Percentiles rank a stretch among this genome's conserved stretches.
These are phyloP conservation scores for Ibycter americanus DNA, from an alignment of 2,797 vertebrate genomes.

Conservation along the genomic window DNA sequence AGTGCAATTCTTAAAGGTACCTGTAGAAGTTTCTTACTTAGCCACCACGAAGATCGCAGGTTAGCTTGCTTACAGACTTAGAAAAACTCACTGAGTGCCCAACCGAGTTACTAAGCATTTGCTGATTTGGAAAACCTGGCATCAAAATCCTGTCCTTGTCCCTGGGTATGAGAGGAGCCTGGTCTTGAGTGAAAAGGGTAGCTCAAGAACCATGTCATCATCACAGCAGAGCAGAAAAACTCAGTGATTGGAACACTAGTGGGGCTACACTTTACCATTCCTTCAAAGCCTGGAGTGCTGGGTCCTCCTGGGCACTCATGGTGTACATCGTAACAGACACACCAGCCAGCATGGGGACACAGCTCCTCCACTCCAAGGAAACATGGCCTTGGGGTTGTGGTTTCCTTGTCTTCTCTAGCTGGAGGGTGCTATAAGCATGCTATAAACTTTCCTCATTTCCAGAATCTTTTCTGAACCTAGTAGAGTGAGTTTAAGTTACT, in stretches of 20 bases:
- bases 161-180: neutral
- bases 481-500: neutral
- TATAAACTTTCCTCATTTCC: neutral
- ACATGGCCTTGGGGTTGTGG: rapidly evolving
- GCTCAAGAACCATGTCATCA: neutral
- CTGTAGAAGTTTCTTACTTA: neutral
- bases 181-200: neutral
- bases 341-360: neutral
- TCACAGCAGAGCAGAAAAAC: neutral
- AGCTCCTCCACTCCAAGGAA: neutral
- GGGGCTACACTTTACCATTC: neutral
- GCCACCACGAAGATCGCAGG: neutral
- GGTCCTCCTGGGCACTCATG: rapidly evolving
- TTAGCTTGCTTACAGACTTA: neutral
- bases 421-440: neutral
- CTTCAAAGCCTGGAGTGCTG: neutral
- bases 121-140: neutral
- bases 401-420: neutral
- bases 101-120: neutral
- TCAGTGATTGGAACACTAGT: neutral
- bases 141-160: neutral
- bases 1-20: neutral
- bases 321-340: neutral
- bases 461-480: neutral
- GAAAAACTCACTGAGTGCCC: neutral